Base-by-base conservation (phyloP, 2,797 vertebrate species). In the Ambastaia sidthimunki region DNA sequence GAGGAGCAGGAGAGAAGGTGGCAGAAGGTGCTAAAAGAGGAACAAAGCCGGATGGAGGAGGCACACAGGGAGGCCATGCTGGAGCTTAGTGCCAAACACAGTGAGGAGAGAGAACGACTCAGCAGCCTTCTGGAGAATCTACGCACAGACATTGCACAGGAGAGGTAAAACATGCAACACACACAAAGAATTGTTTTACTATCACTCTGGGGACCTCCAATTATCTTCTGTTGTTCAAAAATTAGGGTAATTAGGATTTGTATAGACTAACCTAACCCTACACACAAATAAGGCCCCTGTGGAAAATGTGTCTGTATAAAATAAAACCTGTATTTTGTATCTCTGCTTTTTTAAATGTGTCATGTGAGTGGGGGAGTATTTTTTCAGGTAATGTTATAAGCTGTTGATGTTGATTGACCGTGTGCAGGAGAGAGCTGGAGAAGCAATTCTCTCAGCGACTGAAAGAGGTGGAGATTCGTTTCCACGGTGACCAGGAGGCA, bases 371-470 rank as follows among this genome's bases (percentile, higher is more conserved):
- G 9, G 12, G 73, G 25, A 44, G 16, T 52, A 44, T 57, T 13
- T 72, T 0, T 15, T 65, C 25, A 19, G 7, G 18, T 37, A 48
- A 59, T 48, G 55, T 37, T 73, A 18, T 83, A 76, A 80, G 47
- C 19, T 72, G 54, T 73, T 90, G 19, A 19, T 84, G 16, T 73
- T 89, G 81, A 90, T 86, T 89, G 83, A 90, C 86, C 90, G 81
- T 80, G 88, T 93, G 84, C 96, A 99, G 97, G 97, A 90, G 82
- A 89, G 93, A 94, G 87, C 87, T 96, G 86, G 93, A 95, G 92
- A 90, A 83, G 87, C 94, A 95, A 89, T 97, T 89, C 94, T 91
- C 90, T 59, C 94, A 94, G 91, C 96, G 93, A 94, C 90, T 95
- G 82, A 91, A 88, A 84, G 89, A 93, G 54, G 90, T 94, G 81